phyloP scores from a whole-genome alignment of 2,888 invertebrate species.

The Calephelis perditalis region DNA sequence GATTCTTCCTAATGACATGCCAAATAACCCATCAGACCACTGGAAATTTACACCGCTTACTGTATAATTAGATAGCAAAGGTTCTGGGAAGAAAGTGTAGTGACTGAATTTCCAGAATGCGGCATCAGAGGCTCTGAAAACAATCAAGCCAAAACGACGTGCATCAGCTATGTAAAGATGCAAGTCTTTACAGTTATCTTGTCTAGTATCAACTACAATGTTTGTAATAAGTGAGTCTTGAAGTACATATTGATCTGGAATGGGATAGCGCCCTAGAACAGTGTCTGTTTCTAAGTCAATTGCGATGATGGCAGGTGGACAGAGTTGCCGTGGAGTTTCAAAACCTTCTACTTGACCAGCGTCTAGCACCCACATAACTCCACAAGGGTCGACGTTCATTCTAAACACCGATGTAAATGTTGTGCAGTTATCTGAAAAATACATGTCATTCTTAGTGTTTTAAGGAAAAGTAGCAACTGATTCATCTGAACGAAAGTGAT shows the following conservation, averaged over 20 bases:
- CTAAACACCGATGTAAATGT: slow-evolving; percentile 88
- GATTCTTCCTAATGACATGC: slow-evolving; percentile 82
- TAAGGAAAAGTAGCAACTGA: too few relatives aligned
- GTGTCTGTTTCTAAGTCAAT: slow-evolving; percentile 83
- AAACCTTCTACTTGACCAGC: slow-evolving; percentile 86
- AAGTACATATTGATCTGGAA: slow-evolving; percentile 82
- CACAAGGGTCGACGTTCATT: slow-evolving; percentile 86
- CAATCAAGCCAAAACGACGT: slow-evolving; percentile 81
- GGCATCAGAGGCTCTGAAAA: slow-evolving; percentile 78
- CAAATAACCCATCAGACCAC: slow-evolving; percentile 90
- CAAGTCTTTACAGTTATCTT: slow-evolving; percentile 79
- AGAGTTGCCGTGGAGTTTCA: slow-evolving; percentile 80
- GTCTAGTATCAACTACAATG: slow-evolving; percentile 81
- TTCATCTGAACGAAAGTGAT: too few relatives aligned
- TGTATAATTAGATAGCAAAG: slow-evolving; percentile 84
- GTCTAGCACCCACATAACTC: slow-evolving; percentile 88
- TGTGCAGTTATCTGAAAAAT: slow-evolving; percentile 58
- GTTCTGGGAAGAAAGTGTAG: slow-evolving; percentile 85
- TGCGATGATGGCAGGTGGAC: slow-evolving; percentile 85
- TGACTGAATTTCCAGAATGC: slow-evolving; percentile 83
- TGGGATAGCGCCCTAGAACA: slow-evolving; percentile 78
- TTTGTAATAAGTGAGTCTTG: slow-evolving; percentile 84
- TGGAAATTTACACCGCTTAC: slow-evolving; percentile 87
- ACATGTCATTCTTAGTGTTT: slow-evolving; percentile 11
- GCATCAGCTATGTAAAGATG: slow-evolving; percentile 84